Conservation (phyloP, 2,888 invertebrate genomes). For the Andricus quercusramuli region DNA sequence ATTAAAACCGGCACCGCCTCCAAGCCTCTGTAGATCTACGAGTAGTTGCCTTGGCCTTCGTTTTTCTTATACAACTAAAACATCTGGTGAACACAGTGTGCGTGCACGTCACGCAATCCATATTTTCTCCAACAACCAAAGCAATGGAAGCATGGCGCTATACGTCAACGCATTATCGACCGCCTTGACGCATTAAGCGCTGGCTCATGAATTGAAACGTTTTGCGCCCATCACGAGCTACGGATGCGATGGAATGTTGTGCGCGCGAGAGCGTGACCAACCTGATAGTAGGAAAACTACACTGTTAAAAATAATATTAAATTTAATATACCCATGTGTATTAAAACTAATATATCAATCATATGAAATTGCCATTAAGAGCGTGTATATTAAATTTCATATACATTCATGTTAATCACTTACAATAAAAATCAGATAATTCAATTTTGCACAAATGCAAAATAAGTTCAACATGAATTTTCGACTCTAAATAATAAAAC, state of each 20-base stretch:
- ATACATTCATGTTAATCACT: too few species aligned
- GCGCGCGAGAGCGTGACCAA: constrained; percentile 49
- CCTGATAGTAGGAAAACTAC: constrained; percentile 16
- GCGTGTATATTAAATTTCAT: too few species aligned
- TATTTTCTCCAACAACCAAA: constrained; percentile 33
- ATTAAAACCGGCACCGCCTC: constrained; percentile 30
- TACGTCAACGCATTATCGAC: constrained; percentile 56
- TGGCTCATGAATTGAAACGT: constrained; percentile 61
- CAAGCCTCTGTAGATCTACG: not conserved
- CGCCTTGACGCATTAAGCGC: constrained; percentile 52
- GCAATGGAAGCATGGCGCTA: constrained; percentile 37
- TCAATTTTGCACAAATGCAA: too few species aligned
- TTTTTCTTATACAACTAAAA: not conserved
- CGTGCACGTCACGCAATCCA: constrained; percentile 27
- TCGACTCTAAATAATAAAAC: too few species aligned
- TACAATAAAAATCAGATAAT: too few species aligned
- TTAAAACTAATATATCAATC: too few species aligned
- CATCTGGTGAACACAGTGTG: not conserved
- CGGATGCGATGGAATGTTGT: constrained; percentile 47
- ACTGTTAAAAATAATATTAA: too few species aligned
- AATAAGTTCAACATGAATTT: too few species aligned
- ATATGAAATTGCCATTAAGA: too few species aligned
- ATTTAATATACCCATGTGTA: too few species aligned
- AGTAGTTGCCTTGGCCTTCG: constrained; percentile 14
- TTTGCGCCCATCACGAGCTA: constrained; percentile 50